Evolutionary conservation across 2,888 invertebrate species (phyloP), one percentile per base, ranked within the genome.

Genomic region (Pseudococcus jackbeardsleyi): DNA sequence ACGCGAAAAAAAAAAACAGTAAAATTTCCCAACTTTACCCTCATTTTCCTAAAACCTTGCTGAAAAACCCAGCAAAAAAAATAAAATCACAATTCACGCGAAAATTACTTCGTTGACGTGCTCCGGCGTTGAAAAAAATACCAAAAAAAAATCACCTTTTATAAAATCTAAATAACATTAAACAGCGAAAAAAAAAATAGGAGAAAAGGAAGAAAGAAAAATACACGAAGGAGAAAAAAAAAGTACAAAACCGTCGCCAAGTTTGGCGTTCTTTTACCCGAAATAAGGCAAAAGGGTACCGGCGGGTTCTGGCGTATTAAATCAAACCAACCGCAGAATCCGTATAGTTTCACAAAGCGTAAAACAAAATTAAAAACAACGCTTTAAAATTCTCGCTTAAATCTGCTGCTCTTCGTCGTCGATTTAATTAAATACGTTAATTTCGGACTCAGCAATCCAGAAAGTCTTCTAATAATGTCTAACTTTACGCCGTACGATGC

Each of bases 381-480:
- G 68, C 68, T 72, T 59, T 26, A 72, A 72, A 72, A 72, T 33
- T 72, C 68, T 72, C 68, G 68, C 68, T 72, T 11, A 22, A 72
- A 72, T 72, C 26, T 33, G 26, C 68, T 33, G 68, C 33, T 72
- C 68, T 72, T 72, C 68, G 68, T 72, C 68, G 68, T 72, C 33
- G 33, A 72, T 72, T 72, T 72, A 72, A 72, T 72, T 72, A 72
- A 72, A 72, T 33, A 72, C 68, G 68, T 72, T 72, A 72, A 72
- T 72, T 72, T 72, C 68, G 33, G 68, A 72, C 68, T 12, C 15
- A 33, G 68, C 26, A 72, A 72, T 72, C 68, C 68, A 33, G 68
- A 72, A 72, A 26, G 68, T 72, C 33, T 26, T 72, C 68, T 72
- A 72, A 72, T 59, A 59, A 19, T 59, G 59, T 59, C 79, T 42